Base-by-base conservation (phyloP, 2,113 vertebrate genomes). In the Lagopus muta region DNA sequence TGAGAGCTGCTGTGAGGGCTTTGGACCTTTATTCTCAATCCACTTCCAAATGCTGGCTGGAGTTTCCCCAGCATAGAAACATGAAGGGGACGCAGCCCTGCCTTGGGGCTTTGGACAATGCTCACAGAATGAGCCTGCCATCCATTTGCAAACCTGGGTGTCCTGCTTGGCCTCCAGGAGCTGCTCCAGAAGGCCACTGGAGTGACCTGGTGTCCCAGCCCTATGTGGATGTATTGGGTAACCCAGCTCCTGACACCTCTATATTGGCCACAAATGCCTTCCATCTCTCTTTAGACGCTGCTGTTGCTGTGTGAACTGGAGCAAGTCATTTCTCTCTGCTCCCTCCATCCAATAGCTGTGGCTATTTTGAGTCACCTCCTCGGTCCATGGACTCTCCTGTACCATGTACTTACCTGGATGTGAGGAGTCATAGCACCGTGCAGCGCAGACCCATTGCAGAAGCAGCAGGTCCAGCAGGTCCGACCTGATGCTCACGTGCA, bases 391-490 rank as follows among this genome's bases (percentile, higher is more conserved):
- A 54, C 58, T 94, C 84, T 9, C n/a, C 19, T 2, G 13, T 8
- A 77, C 34, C 36, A 2, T 78, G 91, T 94, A 48, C 93, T 94
- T 94, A 90, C 21, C 38, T n/a, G 88, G n/a, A 45, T 43, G 47
- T 16, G 50, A 88, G 88, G 27, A 93, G 82, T 72, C 66, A 55
- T 43, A 81, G 13, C 47, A 77, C n/a, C 16, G 7, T 4, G 55
- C 18, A 55, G 50, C 71, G n/a, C 54, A 45, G 93, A 60, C 24
- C 62, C 77, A 75, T 61, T 57, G 67, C 18, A 75, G 20, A 70
- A 0, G 3, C 88, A 93, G 93, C 93, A 96, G 88, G 96, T 96
- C 88, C 11, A 43, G 90, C 94, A 72, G 92, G 96, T 96, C 90
- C 65, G 5, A 77, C 96, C 77, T 86, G 89, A 85, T 4, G 0